Evolutionary conservation across 2,113 vertebrate species (phyloP), one percentile per base, ranked within the genome.

Genomic region (Myrmophylax atrothorax): DNA sequence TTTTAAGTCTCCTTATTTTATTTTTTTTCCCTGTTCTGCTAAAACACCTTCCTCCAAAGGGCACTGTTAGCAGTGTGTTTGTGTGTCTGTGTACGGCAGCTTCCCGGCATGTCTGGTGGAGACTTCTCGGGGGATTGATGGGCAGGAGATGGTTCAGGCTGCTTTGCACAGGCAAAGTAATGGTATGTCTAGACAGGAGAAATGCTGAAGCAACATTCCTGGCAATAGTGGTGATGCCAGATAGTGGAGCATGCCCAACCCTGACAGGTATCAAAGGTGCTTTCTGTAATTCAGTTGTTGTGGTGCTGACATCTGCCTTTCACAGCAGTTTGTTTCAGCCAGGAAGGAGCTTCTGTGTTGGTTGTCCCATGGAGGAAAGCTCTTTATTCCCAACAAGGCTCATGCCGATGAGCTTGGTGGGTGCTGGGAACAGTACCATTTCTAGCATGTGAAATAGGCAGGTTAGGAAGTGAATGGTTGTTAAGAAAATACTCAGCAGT

Each of bases 101-200:
- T 95, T 95, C 92, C 93, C 18, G 0, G 79, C 72, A 90, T 12
- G 50, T 38, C 95, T 88, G 72, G 42, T 17, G 3, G 83, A 80
- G 47, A 33, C 42, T 68, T 80, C 88, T 74, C 3, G 1, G 55
- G 87, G 59, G n/a, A 88, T 7, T 79, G 75, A 69, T 90, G 72
- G 74, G 79, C 79, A 92, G 86, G 68, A 77, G 94, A 77, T 62
- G 83, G 72, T 90, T 93, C 5, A 1, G 70, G 91, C 78, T 83
- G 83, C 47, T 69, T 80, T 4, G 2, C 2, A 4, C 40, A 77
- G 93, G 84, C 75, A 62, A 73, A 90, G 73, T 62, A 67, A 86
- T 90, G 64, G 68, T 26, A 47, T 42, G 92, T 96, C 95, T 94
- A 95, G 96, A 95, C 85, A 70, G 88, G 13, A 83, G 76, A 93